Evolutionary conservation across 2,113 vertebrate species (phyloP).

Genomic region (Plestiodon gilberti): DNA sequence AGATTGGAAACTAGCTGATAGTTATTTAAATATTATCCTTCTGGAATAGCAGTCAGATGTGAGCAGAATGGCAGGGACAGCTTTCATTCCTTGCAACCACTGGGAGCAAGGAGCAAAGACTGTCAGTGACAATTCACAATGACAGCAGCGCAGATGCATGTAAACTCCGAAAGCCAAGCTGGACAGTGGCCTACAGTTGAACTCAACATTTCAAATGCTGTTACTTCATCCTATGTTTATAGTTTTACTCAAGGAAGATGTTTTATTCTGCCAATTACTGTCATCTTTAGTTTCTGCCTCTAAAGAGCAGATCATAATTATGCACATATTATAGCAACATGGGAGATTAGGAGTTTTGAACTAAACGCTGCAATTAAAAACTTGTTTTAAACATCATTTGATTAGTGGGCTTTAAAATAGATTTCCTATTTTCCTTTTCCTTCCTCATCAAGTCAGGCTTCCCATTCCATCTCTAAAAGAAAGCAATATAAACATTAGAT

Average conservation of each 20-base stretch:
- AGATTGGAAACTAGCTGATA: no score
- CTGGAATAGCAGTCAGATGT: background rate
- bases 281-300: slow-evolving; percentile 16
- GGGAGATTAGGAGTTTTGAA: background rate
- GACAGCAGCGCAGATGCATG: fast-evolving
- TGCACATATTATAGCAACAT: background rate
- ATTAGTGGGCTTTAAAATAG: background rate
- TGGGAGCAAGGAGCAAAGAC: background rate
- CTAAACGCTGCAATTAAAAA: background rate
- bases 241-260: background rate
- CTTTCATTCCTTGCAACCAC: background rate
- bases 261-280: slow-evolving; percentile 28
- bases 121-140: fast-evolving
- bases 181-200: background rate
- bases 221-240: background rate
- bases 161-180: fast-evolving
- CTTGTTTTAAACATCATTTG: background rate
- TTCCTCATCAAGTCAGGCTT: background rate
- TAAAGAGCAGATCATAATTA: slow-evolving; percentile 7
- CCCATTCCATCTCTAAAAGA: background rate
- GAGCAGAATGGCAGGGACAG: background rate
- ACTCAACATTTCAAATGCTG: background rate
- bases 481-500: background rate
- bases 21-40: background rate
- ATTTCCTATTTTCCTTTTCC: background rate